Conservation (phyloP, 2,888 invertebrate genomes). For the Stenolophus ochropezus region DNA sequence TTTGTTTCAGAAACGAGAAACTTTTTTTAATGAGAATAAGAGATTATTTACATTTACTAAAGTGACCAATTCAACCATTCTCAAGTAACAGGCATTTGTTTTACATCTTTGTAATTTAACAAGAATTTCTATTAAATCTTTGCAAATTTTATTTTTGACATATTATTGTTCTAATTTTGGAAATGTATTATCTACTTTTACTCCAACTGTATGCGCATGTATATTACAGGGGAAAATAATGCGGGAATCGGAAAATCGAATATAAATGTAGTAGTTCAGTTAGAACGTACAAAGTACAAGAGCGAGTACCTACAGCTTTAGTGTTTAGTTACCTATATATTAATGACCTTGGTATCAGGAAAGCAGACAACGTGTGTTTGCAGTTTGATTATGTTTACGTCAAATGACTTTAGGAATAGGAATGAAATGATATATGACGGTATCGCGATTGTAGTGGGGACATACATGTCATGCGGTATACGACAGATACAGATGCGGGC, state of each 20-base stretch:
- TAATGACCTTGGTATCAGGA: slow-evolving; percentile 5
- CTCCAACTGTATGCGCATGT: neutral
- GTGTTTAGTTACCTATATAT: no score
- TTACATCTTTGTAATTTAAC: neutral
- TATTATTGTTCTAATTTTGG: no score
- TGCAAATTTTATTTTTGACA: neutral
- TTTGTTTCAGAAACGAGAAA: slow-evolving; percentile 54
- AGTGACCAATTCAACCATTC: neutral
- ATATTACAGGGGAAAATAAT: neutral
- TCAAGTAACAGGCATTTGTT: neutral
- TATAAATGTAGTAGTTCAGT: neutral
- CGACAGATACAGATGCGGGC: no score
- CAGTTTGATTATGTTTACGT: slow-evolving; percentile 39
- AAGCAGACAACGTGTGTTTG: slow-evolving; percentile 19
- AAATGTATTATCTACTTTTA: neutral
- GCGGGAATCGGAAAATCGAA: slow-evolving; percentile 7
- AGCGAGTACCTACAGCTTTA: no score
- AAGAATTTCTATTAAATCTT: neutral
- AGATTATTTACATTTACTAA: neutral
- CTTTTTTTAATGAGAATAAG: slow-evolving; percentile 15
- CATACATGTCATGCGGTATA: neutral
- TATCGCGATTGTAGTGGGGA: neutral
- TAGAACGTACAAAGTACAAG: neutral
- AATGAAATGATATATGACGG: neutral
- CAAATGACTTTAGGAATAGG: slow-evolving; percentile 23